Evolutionary conservation across 2,888 invertebrate genomes (phyloP), one percentile per base, ranked within the genome.

Genomic region (Strigamia crassipes): DNA sequence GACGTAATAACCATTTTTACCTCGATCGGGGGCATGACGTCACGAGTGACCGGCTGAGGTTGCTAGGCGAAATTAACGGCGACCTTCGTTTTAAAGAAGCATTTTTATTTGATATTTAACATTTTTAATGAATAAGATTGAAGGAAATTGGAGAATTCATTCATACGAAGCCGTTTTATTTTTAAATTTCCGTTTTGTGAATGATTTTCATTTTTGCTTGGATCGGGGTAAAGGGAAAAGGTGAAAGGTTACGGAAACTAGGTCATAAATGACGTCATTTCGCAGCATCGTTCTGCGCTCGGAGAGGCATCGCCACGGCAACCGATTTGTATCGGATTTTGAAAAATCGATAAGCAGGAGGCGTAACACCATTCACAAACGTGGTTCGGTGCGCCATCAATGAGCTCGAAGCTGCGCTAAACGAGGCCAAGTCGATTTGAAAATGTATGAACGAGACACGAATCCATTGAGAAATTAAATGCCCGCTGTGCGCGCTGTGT

Each of bases 211-310:
- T n/a, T 46, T 46, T 46, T 46, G n/a, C 3, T 34, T 34, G 4
- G 34, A 34, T 34, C 38, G 9, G 9, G 38, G 38, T 6, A 38
- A 2, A 38, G 10, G 38, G 38, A 73, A 31, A 15, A 73, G 73
- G 73, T 73, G 27, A 73, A 73, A 73, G 73, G 73, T 73, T 27
- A n/a, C 15, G 13, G 73, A 73, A 73, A 73, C 31, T 73, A 73
- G 73, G 73, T 73, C 73, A 73, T 27, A 31, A 27, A 73, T 73
- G 73, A 73, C 73, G 73, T 73, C 73, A 73, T 3, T 3, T 12
- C 12, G 31, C 15, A 23, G 23, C 66, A 23, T 66, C 23, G 21
- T 9, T 61, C 21, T 61, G 66, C 23, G 15, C 23, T 1, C 23
- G 73, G 66, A 21, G 66, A 66, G 6, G 27, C 15, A 5, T n/a